These are phyloP conservation scores for Tuberolachnus salignus DNA, from an alignment of 2,888 invertebrate species.

Conservation along the genomic window DNA sequence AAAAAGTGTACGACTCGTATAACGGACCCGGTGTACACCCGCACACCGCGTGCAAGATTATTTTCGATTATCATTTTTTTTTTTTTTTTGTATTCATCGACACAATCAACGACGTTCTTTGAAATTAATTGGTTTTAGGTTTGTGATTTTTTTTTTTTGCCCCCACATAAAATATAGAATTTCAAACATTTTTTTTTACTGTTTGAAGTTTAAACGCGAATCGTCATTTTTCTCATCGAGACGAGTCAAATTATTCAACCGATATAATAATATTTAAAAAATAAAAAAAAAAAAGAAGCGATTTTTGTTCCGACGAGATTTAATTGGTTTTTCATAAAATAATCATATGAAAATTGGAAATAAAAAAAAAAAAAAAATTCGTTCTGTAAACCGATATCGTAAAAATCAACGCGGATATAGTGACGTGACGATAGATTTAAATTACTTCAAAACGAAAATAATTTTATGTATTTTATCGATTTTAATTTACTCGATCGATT, in stretches of 20 bases:
- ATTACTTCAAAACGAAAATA: too few species aligned
- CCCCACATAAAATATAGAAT: not conserved
- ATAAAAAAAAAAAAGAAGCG: not conserved
- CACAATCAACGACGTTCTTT: not conserved
- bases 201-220: not conserved
- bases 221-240: not conserved
- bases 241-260: too few species aligned
- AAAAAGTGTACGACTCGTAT: constrained; percentile 7
- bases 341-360: not conserved
- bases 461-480: too few species aligned
- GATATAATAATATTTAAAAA: not conserved
- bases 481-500: too few species aligned
- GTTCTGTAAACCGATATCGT: too few species aligned
- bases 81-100: constrained; percentile 9
- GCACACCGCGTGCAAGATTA: not conserved
- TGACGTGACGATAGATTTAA: too few species aligned
- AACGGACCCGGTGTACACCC: constrained; percentile 12
- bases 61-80: constrained; percentile 2
- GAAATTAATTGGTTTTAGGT: constrained; percentile 13
- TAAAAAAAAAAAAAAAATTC: not conserved
- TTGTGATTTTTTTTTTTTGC: not conserved
- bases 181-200: not conserved
- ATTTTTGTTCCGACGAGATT: not conserved
- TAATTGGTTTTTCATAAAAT: not conserved
- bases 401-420: too few species aligned